Evolutionary conservation across 2,113 vertebrate genomes (phyloP).

Genomic region (Catharus minimus): DNA sequence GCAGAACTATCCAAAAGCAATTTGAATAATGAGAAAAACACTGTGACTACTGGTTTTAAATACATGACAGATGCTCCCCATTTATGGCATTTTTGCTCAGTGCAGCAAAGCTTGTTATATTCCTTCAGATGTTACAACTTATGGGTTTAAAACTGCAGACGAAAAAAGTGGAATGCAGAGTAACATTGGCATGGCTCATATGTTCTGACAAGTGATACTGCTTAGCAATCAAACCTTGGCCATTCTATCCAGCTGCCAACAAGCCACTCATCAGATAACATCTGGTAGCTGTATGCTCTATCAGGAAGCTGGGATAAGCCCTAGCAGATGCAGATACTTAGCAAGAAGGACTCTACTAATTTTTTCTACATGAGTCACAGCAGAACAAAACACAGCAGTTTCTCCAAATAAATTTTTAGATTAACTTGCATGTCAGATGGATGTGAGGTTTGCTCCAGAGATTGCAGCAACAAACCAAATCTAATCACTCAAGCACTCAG

Average conservation of each 20-base stretch:
- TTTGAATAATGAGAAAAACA: slow-evolving; percentile 30
- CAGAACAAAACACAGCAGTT: background rate
- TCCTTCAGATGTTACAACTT: slow-evolving; percentile 34
- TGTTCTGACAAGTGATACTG: background rate
- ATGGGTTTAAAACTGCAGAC: background rate
- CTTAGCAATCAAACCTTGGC: slow-evolving; percentile 12
- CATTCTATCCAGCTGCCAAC: background rate
- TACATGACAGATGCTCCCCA: background rate
- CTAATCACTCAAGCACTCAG: background rate
- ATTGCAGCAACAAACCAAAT: background rate
- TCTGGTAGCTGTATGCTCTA: background rate
- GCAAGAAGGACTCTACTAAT: background rate
- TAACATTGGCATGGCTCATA: background rate
- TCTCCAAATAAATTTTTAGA: background rate
- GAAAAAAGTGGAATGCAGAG: background rate
- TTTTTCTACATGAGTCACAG: background rate
- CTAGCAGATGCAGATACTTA: background rate
- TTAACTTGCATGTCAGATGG: background rate
- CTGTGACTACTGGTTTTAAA: background rate
- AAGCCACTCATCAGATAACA: slow-evolving; percentile 1
- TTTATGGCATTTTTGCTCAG: slow-evolving; percentile 5
- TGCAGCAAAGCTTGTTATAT: background rate
- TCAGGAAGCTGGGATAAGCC: background rate
- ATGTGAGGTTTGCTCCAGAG: background rate
- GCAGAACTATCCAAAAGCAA: background rate